These are phyloP conservation scores for Clarias laeviceps DNA, from an alignment of 2,797 vertebrate genomes.

Conservation along the genomic window DNA sequence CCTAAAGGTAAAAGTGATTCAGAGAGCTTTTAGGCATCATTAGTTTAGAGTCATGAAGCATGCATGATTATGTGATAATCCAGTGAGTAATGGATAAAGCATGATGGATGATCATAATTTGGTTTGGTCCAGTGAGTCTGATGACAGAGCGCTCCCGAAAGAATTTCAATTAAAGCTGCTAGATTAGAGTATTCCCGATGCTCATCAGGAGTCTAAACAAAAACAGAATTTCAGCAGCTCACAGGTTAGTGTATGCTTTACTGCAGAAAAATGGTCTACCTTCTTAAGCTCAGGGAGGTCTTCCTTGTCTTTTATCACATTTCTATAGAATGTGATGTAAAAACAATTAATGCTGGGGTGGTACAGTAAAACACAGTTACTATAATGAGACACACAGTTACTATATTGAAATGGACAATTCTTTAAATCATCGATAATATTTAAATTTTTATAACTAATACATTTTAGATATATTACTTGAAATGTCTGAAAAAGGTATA, in stretches of 20 bases:
- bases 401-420: not conserved
- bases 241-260: not conserved
- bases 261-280: not conserved
- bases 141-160: slow-evolving; percentile 23
- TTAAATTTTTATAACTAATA: no score
- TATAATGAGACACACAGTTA: not conserved
- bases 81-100: slow-evolving; percentile 37
- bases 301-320: not conserved
- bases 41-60: slow-evolving; percentile 3
- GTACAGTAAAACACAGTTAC: not conserved
- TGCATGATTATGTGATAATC: slow-evolving; percentile 37
- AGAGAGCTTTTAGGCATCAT: slow-evolving; percentile 24
- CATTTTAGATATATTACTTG: no score
- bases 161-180: slow-evolving; percentile 36
- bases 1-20: slow-evolving; percentile 8
- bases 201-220: slow-evolving; percentile 17
- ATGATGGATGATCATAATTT: slow-evolving; percentile 37
- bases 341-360: not conserved
- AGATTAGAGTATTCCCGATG: slow-evolving; percentile 24
- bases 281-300: not conserved
- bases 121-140: slow-evolving; percentile 32
- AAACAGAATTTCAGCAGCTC: not conserved
- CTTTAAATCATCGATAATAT: no score
- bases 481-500: no score
- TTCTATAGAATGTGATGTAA: not conserved